These are phyloP conservation scores for Zonitis immaculata DNA, from an alignment of 2,888 invertebrate genomes.

Conservation along the genomic window DNA sequence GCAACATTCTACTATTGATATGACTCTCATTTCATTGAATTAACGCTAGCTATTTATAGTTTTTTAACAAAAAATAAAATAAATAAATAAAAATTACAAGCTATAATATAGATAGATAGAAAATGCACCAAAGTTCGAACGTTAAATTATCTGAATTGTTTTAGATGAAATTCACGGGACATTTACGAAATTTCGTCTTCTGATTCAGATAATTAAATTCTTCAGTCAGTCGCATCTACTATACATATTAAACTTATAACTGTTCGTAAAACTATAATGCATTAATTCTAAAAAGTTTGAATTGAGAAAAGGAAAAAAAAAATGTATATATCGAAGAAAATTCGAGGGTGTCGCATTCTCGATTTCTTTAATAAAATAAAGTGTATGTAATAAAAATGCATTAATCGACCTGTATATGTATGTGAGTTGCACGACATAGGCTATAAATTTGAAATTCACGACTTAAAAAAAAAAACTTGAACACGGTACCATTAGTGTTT, in stretches of 20 bases:
- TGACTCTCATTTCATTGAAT: conserved; percentile 15
- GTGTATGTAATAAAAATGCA: conserved; percentile 39
- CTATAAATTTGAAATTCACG: conserved; percentile 40
- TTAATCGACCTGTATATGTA: conserved; percentile 39
- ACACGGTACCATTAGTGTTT: conserved; percentile 40
- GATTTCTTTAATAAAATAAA: conserved; percentile 38
- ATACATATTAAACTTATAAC: no score
- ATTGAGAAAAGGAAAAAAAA: not conserved
- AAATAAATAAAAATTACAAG: no score
- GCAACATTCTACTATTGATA: conserved; percentile 15
- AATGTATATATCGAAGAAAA: not conserved
- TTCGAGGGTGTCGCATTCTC: not conserved
- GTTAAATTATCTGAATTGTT: conserved; percentile 17
- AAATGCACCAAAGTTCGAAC: conserved; percentile 8
- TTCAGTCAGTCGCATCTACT: conserved; percentile 11
- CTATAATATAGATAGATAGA: not conserved
- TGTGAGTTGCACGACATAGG: conserved; percentile 24
- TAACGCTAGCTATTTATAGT: conserved; percentile 16
- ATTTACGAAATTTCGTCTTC: conserved; percentile 15
- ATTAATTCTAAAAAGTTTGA: not conserved
- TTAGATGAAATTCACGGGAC: conserved; percentile 16
- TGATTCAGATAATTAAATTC: conserved; percentile 16
- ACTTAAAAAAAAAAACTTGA: conserved; percentile 38
- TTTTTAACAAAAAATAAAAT: no score
- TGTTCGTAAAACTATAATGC: not conserved